Evolutionary conservation across 2,113 vertebrate genomes (phyloP).

Genomic region (Phainopepla nitens): DNA sequence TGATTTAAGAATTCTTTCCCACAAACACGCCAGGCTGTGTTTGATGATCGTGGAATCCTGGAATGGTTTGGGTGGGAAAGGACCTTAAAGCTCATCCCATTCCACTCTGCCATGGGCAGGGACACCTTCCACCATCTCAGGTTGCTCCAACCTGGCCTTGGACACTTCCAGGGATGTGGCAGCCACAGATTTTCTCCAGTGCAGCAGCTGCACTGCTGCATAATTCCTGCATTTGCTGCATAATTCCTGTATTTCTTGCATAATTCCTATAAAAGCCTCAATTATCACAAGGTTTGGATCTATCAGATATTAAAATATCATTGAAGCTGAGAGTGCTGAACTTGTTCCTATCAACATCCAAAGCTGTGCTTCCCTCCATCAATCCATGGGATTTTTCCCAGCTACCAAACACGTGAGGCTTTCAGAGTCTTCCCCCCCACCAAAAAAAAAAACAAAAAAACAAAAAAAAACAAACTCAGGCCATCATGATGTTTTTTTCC

Average conservation of each 20-base stretch:
- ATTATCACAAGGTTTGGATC: background rate
- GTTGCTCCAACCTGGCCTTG: background rate
- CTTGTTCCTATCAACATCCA: background rate
- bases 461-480: background rate
- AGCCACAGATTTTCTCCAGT: background rate
- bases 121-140: background rate
- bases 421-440: background rate
- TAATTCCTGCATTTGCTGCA: background rate
- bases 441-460: background rate
- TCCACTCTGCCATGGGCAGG: background rate
- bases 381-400: background rate
- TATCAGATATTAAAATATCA: too few relatives aligned
- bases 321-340: background rate
- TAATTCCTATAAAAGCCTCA: background rate
- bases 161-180: background rate
- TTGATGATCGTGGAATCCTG: background rate
- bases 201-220: too few relatives aligned
- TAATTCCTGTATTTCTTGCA: background rate
- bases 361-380: background rate
- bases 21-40: background rate
- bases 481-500: rapidly evolving
- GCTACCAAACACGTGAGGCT: background rate
- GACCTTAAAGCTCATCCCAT: background rate
- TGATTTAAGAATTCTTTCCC: background rate
- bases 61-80: background rate